Base-by-base conservation (phyloP, 2,113 vertebrate genomes). In the Lamprotornis superbus region DNA sequence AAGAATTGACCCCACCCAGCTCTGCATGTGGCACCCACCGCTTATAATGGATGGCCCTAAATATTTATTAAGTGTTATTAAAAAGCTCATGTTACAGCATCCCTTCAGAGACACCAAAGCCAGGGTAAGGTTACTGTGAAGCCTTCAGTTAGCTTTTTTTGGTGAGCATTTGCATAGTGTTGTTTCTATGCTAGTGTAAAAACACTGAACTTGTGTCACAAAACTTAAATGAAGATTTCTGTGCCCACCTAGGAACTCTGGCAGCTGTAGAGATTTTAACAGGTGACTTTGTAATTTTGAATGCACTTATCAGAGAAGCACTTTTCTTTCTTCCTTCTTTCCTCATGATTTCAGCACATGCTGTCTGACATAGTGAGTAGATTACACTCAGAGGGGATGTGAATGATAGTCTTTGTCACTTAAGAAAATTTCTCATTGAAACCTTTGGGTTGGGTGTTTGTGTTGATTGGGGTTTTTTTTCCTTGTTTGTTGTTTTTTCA, bases 11-110 rank as follows among this genome's bases (percentile, higher is more conserved):
- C 82, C 95, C 97, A 94, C 93, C 91, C 96, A 80, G 96, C 90
- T 75, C 94, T 97, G 96, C 97, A 97, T 97, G 97, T 98, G 98
- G 97, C 97, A 97, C 89, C 82, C n/a, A 86, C 76, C 86, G 75
- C 89, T 94, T 74, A 93, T 93, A 97, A 96, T 87, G 97, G 95
- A 96, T 95, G 97, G 89, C 93, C 90, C 65, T 95, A 92, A 89
- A 95, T 96, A 94, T 97, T 96, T 93, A 92, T 92, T 89, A 94
- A 81, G 91, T 75, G 70, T 89, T 90, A 78, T 87, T 96, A 96
- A 93, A 94, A 89, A 78, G 95, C 93, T 98, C 90, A 68, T 37
- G 67, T 98, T 98, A 97, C 98, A 97, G 67, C 23, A 86, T 89
- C 89, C 65, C 78, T 95, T 96, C 77, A 86, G 88, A 89, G 92